A percentile compares a stretch with the other conserved stretches of the same genome.
Conservation (phyloP, 2,888 invertebrate genomes). For the Ditula angustiorana region DNA sequence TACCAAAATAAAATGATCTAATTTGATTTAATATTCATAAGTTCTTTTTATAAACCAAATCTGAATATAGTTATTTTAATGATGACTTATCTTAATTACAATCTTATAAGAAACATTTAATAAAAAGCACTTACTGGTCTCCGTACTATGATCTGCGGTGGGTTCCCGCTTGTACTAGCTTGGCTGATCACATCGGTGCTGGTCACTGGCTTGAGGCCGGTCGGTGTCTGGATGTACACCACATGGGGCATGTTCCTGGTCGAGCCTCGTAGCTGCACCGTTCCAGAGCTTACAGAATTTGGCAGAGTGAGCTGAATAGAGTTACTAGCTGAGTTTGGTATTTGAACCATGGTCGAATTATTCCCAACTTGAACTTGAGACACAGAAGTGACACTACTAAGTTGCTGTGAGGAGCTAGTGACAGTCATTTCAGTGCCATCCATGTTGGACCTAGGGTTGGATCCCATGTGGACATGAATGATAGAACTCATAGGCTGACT, state of each 20-base stretch:
- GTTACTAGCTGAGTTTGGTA: conserved; percentile 71
- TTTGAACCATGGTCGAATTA: conserved; percentile 70
- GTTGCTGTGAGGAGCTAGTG: conserved; percentile 69
- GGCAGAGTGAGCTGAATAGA: conserved; percentile 70
- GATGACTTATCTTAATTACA: too few relatives aligned
- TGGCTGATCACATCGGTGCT: conserved; percentile 79
- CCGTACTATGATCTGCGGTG: conserved; percentile 81
- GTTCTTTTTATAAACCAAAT: too few relatives aligned
- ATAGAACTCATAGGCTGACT: conserved; percentile 73
- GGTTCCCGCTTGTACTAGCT: conserved; percentile 79
- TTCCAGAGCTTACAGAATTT: conserved; percentile 52
- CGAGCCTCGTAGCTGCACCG: conserved; percentile 65
- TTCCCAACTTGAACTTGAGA: conserved; percentile 75
- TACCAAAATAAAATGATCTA: too few relatives aligned
- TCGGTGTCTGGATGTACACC: conserved; percentile 86
- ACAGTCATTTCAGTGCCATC: conserved; percentile 71
- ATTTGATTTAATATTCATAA: too few relatives aligned
- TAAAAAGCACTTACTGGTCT: conserved; percentile 76
- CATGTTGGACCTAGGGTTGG: conserved; percentile 67
- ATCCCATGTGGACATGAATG: conserved; percentile 80
- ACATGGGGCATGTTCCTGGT: conserved; percentile 82
- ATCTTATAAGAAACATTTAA: too few relatives aligned
- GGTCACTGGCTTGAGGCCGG: conserved; percentile 78
- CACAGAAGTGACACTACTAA: conserved; percentile 63
- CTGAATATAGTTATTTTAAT: too few relatives aligned